These are phyloP conservation scores for Thamnaconus septentrionalis DNA, from an alignment of 2,113 vertebrate species.

Conservation along the genomic window DNA sequence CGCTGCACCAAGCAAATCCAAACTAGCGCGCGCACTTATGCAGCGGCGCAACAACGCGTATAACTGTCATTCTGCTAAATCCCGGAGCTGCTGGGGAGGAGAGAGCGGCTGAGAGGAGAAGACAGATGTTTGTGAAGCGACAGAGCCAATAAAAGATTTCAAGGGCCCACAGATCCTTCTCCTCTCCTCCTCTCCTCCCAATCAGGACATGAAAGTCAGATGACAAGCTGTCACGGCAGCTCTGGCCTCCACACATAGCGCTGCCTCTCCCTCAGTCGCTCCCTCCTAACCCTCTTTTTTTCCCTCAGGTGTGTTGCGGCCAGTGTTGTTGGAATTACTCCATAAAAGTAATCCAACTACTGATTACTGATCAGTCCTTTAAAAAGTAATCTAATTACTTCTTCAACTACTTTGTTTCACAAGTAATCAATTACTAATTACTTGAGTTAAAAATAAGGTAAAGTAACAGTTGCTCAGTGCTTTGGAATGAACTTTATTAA, in stretches of 20 bases:
- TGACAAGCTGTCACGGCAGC: conserved; percentile 41
- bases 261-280: no score
- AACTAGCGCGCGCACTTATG: conserved; percentile 14
- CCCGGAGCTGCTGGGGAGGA: conserved; percentile 2
- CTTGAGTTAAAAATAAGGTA: no score
- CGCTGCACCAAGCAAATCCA: not conserved
- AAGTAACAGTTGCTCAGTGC: no score
- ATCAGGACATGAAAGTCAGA: conserved; percentile 49
- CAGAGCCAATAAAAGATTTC: conserved; percentile 2
- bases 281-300: no score
- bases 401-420: no score
- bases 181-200: conserved; percentile 9
- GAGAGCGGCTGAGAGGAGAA: not conserved
- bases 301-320: no score
- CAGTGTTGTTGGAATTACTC: no score
- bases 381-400: no score
- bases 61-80: conserved; percentile 36
- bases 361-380: no score
- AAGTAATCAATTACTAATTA: no score
- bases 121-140: conserved; percentile 3
- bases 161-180: conserved; percentile 17
- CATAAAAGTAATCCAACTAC: no score
- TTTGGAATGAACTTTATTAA: no score
- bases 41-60: conserved; percentile 7
- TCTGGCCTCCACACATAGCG: conserved; percentile 11